phyloP scores from a whole-genome alignment of 1,140 invertebrate genomes.

The Leptopilina boulardi region DNA sequence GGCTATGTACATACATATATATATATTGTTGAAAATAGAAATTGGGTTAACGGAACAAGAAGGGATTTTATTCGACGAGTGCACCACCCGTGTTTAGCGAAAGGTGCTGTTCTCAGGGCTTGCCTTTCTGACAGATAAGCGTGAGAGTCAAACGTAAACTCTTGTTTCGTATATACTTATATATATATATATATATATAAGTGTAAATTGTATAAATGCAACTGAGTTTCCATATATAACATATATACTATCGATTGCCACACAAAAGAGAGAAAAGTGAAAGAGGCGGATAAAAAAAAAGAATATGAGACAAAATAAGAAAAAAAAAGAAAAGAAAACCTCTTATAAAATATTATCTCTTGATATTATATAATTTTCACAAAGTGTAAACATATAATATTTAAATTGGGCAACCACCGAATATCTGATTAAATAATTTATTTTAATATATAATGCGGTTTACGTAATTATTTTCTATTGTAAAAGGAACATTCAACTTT shows the following conservation, averaged over 20 bases:
- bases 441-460: constrained; percentile 8
- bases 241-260: constrained; percentile 11
- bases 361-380: background rate
- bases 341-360: background rate
- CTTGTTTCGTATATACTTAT: background rate
- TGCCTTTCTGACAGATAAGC: constrained; percentile 35
- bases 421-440: background rate
- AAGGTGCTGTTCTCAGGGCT: constrained; percentile 29
- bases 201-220: constrained; percentile 19
- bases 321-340: background rate
- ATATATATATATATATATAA: too few relatives aligned
- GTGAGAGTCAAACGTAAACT: constrained; percentile 16
- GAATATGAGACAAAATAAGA: background rate
- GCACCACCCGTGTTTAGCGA: constrained; percentile 15
- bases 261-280: background rate
- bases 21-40: background rate
- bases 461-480: background rate
- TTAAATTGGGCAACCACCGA: background rate
- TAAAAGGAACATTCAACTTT: background rate
- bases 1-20: too few relatives aligned
- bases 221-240: constrained; percentile 11
- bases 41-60: constrained; percentile 30
- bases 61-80: constrained; percentile 22
- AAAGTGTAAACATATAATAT: background rate
- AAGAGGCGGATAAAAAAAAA: background rate